Base-by-base conservation (phyloP, 2,888 invertebrate species). In the Dichetophora obliterata region DNA sequence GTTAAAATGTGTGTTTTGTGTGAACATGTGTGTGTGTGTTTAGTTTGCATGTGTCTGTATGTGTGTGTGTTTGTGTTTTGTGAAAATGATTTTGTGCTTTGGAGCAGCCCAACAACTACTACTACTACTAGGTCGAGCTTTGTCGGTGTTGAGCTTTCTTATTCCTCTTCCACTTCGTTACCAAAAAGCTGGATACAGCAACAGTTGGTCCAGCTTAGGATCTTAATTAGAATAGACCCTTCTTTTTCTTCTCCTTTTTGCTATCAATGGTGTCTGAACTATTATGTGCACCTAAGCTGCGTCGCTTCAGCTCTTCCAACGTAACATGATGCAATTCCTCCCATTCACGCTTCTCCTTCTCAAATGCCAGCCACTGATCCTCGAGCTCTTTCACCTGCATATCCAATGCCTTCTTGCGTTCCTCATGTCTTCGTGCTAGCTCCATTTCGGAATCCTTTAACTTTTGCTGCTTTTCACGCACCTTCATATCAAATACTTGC, bases 401-500 rank as follows among this genome's bases (percentile, higher is more conserved):
- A 88, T 98, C 98, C 82, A 96, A 91, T 72, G 94, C 90, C 92
- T 92, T 94, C 91, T 94, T 90, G 91, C 93, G 87, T 83, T 90
- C 92, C 89, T 98, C 98, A 88, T 98, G 97, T 83, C 98, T 92
- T 88, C 96, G 92, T 87, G 96, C 95, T 85, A 98, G 90, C 92
- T 98, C 98, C 81, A 94, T 91, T 89, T 98, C 98, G 0, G 97
- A 97, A 89, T 98, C 98, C 90, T 96, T 96, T 84, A 98, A 92
- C 90, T 98, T 98, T 86, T 97, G 96, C 87, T 95, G 96, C 91
- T 98, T 98, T 90, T 98, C 98, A 86, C 95, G 93, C 70, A 96
- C 98, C 91, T 99, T 99, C 94, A 97, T 96, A 89, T 98, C 98
- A 90, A 99, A 99, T 81, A 99, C 98, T 91, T 97, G 97, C 88